phyloP scores from a whole-genome alignment of 2,888 invertebrate species.

The Archips crataeganus region DNA sequence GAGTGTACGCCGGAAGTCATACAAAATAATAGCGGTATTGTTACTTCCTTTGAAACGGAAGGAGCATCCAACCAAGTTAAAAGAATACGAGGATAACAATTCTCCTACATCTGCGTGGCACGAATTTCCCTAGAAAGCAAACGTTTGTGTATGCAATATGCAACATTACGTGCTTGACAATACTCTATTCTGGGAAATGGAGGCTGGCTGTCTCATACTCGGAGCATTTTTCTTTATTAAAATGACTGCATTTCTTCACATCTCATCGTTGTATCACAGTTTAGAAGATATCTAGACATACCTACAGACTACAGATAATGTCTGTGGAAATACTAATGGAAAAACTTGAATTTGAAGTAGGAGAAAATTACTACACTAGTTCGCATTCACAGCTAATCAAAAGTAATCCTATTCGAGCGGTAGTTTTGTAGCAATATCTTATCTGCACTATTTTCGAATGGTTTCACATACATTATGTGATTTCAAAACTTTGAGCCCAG shows the following conservation, averaged over 20 bases:
- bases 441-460: too few relatives aligned
- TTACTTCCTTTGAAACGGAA: conserved; percentile 24
- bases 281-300: not conserved
- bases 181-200: conserved; percentile 5
- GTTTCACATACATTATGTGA: too few relatives aligned
- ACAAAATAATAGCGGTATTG: conserved; percentile 26
- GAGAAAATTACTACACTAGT: too few relatives aligned
- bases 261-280: not conserved
- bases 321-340: too few relatives aligned
- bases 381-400: too few relatives aligned
- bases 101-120: not conserved
- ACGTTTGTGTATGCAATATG: not conserved
- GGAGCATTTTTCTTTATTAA: not conserved
- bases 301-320: too few relatives aligned
- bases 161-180: conserved; percentile 7
- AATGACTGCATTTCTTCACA: not conserved
- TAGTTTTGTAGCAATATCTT: too few relatives aligned
- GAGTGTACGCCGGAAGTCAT: conserved; percentile 32
- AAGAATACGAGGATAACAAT: conserved; percentile 9
- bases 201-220: not conserved
- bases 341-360: not conserved
- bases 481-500: too few relatives aligned
- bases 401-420: too few relatives aligned
- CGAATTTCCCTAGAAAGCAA: conserved; percentile 2
- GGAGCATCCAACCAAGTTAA: conserved; percentile 9